These are phyloP conservation scores for Clarias laeviceps DNA, from an alignment of 2,797 vertebrate species.

Conservation along the genomic window DNA sequence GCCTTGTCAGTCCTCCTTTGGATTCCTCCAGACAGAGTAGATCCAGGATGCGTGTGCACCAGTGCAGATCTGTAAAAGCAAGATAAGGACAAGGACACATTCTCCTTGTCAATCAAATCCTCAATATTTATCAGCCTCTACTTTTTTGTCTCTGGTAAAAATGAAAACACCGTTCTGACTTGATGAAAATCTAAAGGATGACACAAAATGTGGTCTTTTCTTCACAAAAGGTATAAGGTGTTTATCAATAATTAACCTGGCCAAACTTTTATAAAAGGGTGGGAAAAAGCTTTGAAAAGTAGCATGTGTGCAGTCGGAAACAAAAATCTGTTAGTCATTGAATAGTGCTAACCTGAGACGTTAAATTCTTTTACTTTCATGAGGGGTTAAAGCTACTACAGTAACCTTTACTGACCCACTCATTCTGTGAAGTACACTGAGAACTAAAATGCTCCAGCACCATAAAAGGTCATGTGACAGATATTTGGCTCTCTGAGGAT, in stretches of 20 bases:
- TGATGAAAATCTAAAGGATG: constrained; percentile 26
- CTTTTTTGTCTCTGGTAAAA: neutral
- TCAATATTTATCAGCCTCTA: neutral
- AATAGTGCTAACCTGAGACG: neutral
- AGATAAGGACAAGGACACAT: neutral
- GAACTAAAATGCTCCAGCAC: neutral
- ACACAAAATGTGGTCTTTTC: neutral
- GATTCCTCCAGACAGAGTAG: neutral
- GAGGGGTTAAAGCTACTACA: neutral
- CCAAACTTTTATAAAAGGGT: neutral
- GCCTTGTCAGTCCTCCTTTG: neutral
- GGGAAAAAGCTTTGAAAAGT: neutral
- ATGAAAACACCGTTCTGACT: neutral
- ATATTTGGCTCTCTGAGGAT: constrained; percentile 2
- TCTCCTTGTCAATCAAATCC: neutral
- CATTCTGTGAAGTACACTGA: neutral
- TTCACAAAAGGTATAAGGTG: neutral
- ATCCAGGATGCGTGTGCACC: neutral
- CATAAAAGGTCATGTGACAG: constrained; percentile 23
- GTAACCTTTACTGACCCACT: neutral
- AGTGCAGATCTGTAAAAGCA: neutral
- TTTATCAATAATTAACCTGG: neutral
- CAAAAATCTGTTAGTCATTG: neutral
- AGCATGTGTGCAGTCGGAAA: neutral
- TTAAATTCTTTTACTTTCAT: neutral